phyloP scores from a whole-genome alignment of 1,140 invertebrate species.

The Batillaria attramentaria region DNA sequence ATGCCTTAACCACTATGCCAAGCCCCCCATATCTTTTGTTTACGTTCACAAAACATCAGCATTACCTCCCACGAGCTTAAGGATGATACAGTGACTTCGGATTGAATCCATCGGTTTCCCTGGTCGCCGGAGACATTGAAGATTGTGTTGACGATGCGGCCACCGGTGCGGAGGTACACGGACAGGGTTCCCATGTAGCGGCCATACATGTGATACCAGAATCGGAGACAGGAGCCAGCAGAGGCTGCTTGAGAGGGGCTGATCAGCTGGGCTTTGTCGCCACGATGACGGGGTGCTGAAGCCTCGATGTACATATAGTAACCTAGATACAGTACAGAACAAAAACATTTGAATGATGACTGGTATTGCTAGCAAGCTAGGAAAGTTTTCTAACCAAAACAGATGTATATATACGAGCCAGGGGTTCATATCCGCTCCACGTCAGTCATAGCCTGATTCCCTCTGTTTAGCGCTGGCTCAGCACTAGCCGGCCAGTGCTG shows the following conservation, averaged over 20 bases:
- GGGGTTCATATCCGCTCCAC: not conserved
- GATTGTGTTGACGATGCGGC: not conserved
- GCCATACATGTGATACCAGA: slow-evolving; percentile 87
- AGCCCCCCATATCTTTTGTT: too few relatives aligned
- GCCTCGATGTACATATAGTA: slow-evolving; percentile 87
- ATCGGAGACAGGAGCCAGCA: slow-evolving; percentile 65
- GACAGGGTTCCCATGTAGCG: slow-evolving; percentile 56
- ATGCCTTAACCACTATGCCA: too few relatives aligned
- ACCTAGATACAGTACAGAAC: slow-evolving; percentile 74
- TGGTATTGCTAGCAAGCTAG: too few relatives aligned
- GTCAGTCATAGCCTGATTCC: too few relatives aligned
- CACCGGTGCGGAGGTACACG: slow-evolving; percentile 47
- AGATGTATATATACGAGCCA: not conserved
- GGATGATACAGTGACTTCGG: slow-evolving; percentile 58
- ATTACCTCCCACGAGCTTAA: too few relatives aligned
- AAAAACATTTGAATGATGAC: too few relatives aligned
- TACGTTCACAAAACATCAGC: too few relatives aligned
- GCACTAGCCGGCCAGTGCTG: too few relatives aligned
- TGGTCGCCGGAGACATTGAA: slow-evolving; percentile 52
- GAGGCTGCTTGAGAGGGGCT: slow-evolving; percentile 43
- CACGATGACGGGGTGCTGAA: slow-evolving; percentile 76
- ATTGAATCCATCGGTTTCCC: slow-evolving; percentile 55
- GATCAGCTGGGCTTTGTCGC: slow-evolving; percentile 81
- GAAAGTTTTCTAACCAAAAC: too few relatives aligned
- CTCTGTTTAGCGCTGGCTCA: too few relatives aligned